Percentiles rank a stretch among this genome's conserved stretches.
Evolutionary conservation across 1,140 invertebrate genomes (phyloP).

Genomic region (Ceratosolen solmsi): DNA sequence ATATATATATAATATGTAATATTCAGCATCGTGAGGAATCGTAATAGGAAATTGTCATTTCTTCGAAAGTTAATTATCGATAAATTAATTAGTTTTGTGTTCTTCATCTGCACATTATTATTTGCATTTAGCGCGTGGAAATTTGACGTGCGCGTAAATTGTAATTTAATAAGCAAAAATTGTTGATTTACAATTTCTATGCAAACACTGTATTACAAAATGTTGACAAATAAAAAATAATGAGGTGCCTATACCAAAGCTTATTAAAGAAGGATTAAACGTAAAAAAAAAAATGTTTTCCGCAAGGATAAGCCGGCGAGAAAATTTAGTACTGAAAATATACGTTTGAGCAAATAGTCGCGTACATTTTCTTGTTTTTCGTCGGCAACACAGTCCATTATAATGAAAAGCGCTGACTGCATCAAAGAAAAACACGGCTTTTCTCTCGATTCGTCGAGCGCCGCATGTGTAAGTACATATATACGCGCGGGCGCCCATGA

Average conservation of each 20-base stretch:
- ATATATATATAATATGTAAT: no score
- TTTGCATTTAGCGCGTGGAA: not conserved
- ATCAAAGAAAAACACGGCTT: conserved; percentile 44
- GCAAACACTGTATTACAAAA: not conserved
- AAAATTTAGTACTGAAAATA: conserved; percentile 24
- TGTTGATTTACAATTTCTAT: not conserved
- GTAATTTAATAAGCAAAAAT: not conserved
- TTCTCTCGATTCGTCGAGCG: conserved; percentile 21
- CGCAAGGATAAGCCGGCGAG: not conserved
- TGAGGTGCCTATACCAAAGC: not conserved
- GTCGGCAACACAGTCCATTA: conserved; percentile 15
- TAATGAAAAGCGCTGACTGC: conserved; percentile 43
- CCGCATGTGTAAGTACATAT: not conserved
- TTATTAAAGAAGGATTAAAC: not conserved
- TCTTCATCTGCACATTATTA: no score
- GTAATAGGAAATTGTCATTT: no score
- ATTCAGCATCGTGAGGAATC: no score
- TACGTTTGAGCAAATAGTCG: conserved; percentile 13
- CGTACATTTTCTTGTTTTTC: conserved; percentile 31
- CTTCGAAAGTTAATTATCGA: no score
- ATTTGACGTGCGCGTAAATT: not conserved
- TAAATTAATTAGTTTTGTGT: no score
- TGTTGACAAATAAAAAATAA: not conserved
- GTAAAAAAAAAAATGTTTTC: conserved; percentile 27
- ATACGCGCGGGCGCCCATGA: not conserved